Base-by-base conservation (phyloP, 1,140 invertebrate genomes). In the Drosophila carrolli region DNA sequence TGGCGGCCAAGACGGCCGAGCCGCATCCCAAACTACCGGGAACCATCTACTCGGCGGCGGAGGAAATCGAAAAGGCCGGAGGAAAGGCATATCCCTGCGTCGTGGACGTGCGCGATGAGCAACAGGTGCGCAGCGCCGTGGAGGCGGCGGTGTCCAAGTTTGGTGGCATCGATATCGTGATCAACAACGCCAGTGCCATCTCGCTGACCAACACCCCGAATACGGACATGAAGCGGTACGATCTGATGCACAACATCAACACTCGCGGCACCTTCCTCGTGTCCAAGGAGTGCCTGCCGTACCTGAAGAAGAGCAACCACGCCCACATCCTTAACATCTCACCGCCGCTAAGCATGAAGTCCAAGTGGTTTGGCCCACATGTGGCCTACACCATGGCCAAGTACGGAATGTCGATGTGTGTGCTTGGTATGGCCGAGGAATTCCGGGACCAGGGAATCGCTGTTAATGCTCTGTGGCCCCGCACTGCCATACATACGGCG, bases 331-430 rank as follows among this genome's bases (percentile, higher is more conserved):
- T 99, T 5, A 99, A 99, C 92, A 93, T 99, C 9, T 98, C 97
- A 63, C 99, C 99, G 19, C 99, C 99, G 3, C 93, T 99, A 9
- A 98, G 96, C 90, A 95, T 99, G 95, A 95, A 96, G 71, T 95
- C 97, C 0, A 93, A 95, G 76, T 99, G 99, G 98, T 99, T 99
- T 92, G 94, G 95, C 59, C 95, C 96, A 81, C 97, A 99, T 93
- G 96, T 99, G 53, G 98, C 98, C 1, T 99, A 99, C 92, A 99
- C 98, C 0, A 99, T 99, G 95, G 97, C 98, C 1, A 99, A 99
- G 89, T 99, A 98, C 91, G 98, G 98, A 16, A 99, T 99, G 99
- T 99, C 98, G 0, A 98, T 99, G 97, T 99, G 98, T 93, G 98
- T 97, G 1, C 93, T 99, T 11, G 98, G 99, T 41, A 99, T 99